These are phyloP conservation scores for Meliscaeva auricollis DNA, from an alignment of 2,888 invertebrate species.

Conservation along the genomic window DNA sequence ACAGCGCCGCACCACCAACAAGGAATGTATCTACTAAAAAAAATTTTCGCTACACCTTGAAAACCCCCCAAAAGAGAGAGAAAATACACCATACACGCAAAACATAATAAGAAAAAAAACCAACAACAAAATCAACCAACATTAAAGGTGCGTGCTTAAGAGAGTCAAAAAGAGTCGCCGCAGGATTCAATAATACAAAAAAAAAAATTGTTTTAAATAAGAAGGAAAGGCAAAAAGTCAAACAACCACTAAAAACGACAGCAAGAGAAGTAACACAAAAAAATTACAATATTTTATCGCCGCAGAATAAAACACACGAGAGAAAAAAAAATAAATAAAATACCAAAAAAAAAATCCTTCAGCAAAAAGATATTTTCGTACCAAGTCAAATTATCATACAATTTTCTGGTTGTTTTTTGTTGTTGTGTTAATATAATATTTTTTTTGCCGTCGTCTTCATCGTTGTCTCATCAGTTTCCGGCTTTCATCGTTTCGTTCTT, in stretches of 20 bases:
- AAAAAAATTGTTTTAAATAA: neutral
- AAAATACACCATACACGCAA: conserved; percentile 55
- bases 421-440: conserved; percentile 17
- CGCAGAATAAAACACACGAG: conserved; percentile 14
- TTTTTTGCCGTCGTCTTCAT: conserved; percentile 37
- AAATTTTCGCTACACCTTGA: conserved; percentile 72
- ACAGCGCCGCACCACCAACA: conserved; percentile 69
- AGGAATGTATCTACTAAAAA: conserved; percentile 74
- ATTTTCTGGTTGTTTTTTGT: conserved; percentile 31
- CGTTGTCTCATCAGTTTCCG: conserved; percentile 70
- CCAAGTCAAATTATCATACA: conserved; percentile 50
- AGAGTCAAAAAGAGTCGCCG: conserved; percentile 52
- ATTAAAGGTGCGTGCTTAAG: conserved; percentile 64
- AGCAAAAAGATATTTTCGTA: conserved; percentile 65
- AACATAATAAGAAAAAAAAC: conserved; percentile 39
- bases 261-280: conserved; percentile 7
- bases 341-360: conserved; percentile 69
- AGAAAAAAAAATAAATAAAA: conserved; percentile 25
- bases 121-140: conserved; percentile 3
- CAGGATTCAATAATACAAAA: conserved; percentile 50
- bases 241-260: conserved; percentile 46
- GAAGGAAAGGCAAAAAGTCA: conserved; percentile 47
- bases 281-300: conserved; percentile 39
- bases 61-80: conserved; percentile 53
- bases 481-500: conserved; percentile 63